Percentiles rank a stretch among this genome's conserved stretches.
phyloP scores from a whole-genome alignment of 2,888 invertebrate species.

The Eupithecia inturbata region DNA sequence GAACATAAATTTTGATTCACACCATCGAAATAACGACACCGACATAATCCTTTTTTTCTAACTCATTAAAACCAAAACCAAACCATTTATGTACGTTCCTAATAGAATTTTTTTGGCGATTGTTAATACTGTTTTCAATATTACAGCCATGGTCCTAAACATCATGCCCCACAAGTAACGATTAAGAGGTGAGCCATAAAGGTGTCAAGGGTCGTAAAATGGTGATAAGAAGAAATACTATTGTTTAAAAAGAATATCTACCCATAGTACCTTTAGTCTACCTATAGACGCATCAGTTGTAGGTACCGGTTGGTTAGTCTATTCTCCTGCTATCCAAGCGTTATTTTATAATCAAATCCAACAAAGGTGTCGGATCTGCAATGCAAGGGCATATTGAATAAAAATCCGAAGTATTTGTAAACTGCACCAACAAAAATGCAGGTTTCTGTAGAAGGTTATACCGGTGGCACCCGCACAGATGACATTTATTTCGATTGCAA shows the following conservation, averaged over 20 bases:
- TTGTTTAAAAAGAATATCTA: background rate
- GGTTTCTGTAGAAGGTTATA: slow-evolving; percentile 2
- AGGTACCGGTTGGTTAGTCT: background rate
- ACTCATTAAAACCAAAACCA: background rate
- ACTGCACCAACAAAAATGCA: background rate
- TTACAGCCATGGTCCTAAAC: slow-evolving; percentile 5
- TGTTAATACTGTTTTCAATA: background rate
- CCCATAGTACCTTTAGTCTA: too few species aligned
- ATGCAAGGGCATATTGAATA: background rate
- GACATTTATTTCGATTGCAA: background rate
- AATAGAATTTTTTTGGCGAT: background rate
- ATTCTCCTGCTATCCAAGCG: background rate
- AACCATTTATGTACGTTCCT: background rate
- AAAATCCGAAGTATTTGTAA: background rate
- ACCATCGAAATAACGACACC: background rate
- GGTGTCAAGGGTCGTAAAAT: background rate
- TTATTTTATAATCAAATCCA: background rate
- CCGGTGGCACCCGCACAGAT: slow-evolving; percentile 20
- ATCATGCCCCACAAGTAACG: slow-evolving; percentile 1
- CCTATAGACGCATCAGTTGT: background rate
- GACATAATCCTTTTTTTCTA: background rate
- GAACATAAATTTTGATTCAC: background rate
- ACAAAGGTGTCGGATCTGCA: background rate
- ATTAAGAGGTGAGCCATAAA: background rate
- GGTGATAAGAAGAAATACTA: background rate